Evolutionary conservation across 2,888 invertebrate genomes (phyloP).

Genomic region (Aporophyla nigra): DNA sequence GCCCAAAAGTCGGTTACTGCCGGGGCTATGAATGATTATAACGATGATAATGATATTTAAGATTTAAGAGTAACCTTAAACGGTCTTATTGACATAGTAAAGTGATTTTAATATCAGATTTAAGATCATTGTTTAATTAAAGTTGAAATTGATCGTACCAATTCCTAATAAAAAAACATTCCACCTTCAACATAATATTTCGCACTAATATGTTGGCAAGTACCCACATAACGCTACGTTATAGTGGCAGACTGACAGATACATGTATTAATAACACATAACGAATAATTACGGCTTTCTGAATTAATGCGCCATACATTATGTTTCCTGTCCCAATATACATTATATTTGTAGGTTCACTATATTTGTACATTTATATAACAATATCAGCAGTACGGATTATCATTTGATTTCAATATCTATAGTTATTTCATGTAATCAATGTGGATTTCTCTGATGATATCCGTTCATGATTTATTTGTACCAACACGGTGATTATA

Average conservation of each 20-base stretch:
- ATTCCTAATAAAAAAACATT: neutral
- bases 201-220: neutral
- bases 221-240: constrained; percentile 2
- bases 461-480: neutral
- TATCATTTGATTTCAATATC: neutral
- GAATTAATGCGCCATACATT: constrained; percentile 1
- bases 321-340: neutral
- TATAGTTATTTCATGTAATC: neutral
- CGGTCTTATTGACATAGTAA: neutral
- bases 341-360: neutral
- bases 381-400: neutral
- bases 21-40: neutral
- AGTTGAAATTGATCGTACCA: neutral
- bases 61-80: neutral
- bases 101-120: neutral
- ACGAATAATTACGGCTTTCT: constrained; percentile 21
- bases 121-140: neutral
- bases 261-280: constrained; percentile 37
- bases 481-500: neutral
- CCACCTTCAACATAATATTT: neutral
- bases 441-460: neutral
- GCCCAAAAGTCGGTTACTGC: neutral
- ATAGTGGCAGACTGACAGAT: constrained; percentile 5
- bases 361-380: neutral
- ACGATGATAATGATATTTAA: neutral